Conservation (phyloP, 2,113 vertebrate species). For the Gymnocephalus cernua region DNA sequence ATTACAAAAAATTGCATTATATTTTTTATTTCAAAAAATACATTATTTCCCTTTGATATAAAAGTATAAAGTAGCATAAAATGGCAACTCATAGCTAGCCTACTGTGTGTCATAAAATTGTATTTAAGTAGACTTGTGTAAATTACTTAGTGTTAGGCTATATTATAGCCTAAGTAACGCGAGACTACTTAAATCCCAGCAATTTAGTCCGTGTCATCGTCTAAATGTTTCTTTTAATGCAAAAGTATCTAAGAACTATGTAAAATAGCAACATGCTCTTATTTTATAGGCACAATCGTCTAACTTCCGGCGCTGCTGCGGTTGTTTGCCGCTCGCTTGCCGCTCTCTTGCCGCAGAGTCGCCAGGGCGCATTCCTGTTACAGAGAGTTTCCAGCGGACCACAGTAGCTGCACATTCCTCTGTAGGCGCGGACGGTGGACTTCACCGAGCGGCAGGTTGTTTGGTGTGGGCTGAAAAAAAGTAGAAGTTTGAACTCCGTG, state of each 20-base stretch:
- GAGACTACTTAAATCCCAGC: no score
- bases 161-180: no score
- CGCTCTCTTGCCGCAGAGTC: slow-evolving; percentile 17
- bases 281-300: neutral
- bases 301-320: slow-evolving; percentile 41
- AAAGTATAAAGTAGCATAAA: neutral
- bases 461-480: neutral
- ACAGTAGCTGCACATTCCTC: slow-evolving; percentile 55
- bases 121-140: neutral
- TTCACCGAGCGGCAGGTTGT: slow-evolving; percentile 40
- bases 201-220: neutral
- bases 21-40: no score
- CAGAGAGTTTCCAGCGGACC: slow-evolving; percentile 25
- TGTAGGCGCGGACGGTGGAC: slow-evolving; percentile 53
- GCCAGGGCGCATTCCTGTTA: slow-evolving; percentile 63
- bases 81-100: neutral
- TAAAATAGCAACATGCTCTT: slow-evolving; percentile 25
- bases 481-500: neutral
- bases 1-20: neutral
- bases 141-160: neutral
- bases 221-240: neutral
- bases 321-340: no score
- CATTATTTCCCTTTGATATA: neutral
- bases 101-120: neutral
- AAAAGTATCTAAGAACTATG: neutral